phyloP scores from a whole-genome alignment of 2,113 vertebrate genomes.

The Oreochromis aureus region DNA sequence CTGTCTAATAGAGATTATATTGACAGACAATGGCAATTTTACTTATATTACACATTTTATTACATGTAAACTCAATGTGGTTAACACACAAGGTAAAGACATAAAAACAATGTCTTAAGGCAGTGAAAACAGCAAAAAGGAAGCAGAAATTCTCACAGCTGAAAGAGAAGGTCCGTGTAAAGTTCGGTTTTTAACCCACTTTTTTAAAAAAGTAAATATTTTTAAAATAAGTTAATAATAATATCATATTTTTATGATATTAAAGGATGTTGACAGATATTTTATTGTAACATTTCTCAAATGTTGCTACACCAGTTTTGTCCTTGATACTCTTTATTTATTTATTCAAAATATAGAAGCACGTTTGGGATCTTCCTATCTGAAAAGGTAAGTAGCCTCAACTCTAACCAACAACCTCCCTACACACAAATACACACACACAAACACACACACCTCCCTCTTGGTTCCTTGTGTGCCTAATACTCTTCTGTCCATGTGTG shows the following conservation, averaged over 20 bases:
- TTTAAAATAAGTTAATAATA: background rate
- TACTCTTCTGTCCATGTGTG: background rate
- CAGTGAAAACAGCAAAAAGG: background rate
- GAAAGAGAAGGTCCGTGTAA: background rate
- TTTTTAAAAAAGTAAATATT: background rate
- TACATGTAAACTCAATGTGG: background rate
- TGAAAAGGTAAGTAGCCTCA: slow-evolving; percentile 46
- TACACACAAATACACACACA: background rate
- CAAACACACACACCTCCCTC: background rate
- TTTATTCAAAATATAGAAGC: slow-evolving; percentile 33
- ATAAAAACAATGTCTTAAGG: background rate
- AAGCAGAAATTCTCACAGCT: background rate
- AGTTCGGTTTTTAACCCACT: background rate
- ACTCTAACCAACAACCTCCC: background rate
- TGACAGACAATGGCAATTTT: background rate
- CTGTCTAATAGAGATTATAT: background rate
- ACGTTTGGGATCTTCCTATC: slow-evolving; percentile 53
- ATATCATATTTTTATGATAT: background rate
- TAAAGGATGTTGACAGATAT: background rate
- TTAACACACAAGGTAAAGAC: background rate
- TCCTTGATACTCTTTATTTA: background rate
- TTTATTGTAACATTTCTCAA: background rate
- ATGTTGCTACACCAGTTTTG: background rate
- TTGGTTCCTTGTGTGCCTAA: background rate
- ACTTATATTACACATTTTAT: background rate